phyloP scores from a whole-genome alignment of 35 echinoderm and acorn worm species.

The Anneissia japonica region DNA sequence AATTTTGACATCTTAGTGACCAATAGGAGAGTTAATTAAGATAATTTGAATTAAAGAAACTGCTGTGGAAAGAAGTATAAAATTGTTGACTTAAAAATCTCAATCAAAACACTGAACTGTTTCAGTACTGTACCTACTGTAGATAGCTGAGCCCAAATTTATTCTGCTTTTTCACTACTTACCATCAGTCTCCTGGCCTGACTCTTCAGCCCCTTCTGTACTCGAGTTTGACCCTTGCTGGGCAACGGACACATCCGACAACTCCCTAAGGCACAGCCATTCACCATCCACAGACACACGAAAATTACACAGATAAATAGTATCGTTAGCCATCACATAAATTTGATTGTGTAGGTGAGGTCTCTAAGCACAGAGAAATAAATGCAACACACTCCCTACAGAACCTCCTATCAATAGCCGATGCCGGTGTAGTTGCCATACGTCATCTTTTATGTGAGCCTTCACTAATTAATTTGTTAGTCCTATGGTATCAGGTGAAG shows the following conservation, averaged over 20 bases:
- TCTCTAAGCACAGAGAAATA: background rate
- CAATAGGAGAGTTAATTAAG: no score
- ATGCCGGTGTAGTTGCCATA: background rate
- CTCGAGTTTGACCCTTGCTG: background rate
- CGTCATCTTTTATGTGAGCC: background rate
- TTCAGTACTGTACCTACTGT: no score
- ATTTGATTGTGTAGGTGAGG: no score
- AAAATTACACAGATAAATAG: slow-evolving; percentile 96
- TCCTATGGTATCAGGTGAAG: background rate
- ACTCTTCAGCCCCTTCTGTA: background rate
- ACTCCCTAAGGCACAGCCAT: slow-evolving; percentile 87
- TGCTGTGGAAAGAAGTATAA: no score
- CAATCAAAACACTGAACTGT: no score
- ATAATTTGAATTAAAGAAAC: no score
- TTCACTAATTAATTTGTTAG: background rate
- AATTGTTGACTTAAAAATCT: no score
- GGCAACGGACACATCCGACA: slow-evolving; percentile 63
- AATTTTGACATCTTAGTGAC: no score
- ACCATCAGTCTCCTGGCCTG: background rate
- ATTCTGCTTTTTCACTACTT: background rate
- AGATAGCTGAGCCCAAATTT: no score
- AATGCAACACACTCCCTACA: background rate
- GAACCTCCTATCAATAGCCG: no score
- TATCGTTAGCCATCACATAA: slow-evolving; percentile 70
- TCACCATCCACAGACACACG: slow-evolving; percentile 98